Conservation (phyloP, 2,888 invertebrate genomes). For the Nomada fucata region DNA sequence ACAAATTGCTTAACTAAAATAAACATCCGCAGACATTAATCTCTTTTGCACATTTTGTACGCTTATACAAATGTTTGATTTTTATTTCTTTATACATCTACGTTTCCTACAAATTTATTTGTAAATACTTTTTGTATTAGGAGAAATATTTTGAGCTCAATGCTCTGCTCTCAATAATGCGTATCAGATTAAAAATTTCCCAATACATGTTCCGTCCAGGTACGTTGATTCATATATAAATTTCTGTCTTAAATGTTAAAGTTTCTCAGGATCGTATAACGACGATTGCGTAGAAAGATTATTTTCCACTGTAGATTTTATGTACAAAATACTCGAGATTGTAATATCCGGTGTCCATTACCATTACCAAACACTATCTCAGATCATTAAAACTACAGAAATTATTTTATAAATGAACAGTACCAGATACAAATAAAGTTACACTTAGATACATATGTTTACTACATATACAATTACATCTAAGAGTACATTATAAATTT, state of each 20-base stretch:
- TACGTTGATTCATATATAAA: slow-evolving; percentile 50
- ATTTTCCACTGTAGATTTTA: slow-evolving; percentile 34
- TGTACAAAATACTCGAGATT: slow-evolving; percentile 30
- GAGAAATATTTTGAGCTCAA: slow-evolving; percentile 31
- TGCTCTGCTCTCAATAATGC: slow-evolving; percentile 25
- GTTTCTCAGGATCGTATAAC: slow-evolving; percentile 8
- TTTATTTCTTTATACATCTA: slow-evolving; percentile 58
- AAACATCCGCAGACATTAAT: slow-evolving; percentile 37
- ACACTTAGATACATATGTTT: slow-evolving; percentile 50
- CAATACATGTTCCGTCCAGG: slow-evolving; percentile 60
- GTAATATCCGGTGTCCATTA: slow-evolving; percentile 25
- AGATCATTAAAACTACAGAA: slow-evolving; percentile 39
- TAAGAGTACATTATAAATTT: slow-evolving; percentile 61
- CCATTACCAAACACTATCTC: slow-evolving; percentile 17
- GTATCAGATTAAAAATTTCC: slow-evolving; percentile 39
- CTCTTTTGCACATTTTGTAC: slow-evolving; percentile 47
- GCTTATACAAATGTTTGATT: slow-evolving; percentile 53
- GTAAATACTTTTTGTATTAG: slow-evolving; percentile 49
- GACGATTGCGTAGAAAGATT: slow-evolving; percentile 20
- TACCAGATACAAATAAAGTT: slow-evolving; percentile 48
- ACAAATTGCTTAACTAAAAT: slow-evolving; percentile 47
- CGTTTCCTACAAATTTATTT: slow-evolving; percentile 60
- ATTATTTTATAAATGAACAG: slow-evolving; percentile 51
- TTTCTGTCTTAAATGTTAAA: slow-evolving; percentile 21
- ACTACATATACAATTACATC: slow-evolving; percentile 52